phyloP scores from a whole-genome alignment of 1,140 invertebrate genomes.

The Hypsibius dujardini region DNA sequence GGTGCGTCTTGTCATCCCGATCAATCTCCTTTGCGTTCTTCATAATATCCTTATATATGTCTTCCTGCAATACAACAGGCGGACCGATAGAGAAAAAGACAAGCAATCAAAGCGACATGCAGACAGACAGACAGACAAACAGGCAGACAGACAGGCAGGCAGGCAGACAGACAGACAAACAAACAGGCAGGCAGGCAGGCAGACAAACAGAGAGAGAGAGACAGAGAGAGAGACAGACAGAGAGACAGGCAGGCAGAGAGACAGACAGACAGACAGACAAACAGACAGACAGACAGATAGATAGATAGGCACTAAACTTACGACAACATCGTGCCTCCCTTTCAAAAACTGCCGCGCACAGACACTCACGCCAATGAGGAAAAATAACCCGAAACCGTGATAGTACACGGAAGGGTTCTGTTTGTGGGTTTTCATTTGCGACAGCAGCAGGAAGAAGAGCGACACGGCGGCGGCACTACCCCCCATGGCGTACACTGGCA shows the following conservation, averaged over 20 bases:
- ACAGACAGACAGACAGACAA: too few relatives aligned
- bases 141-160: too few relatives aligned
- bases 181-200: too few relatives aligned
- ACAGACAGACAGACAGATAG: too few relatives aligned
- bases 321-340: not conserved
- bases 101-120: too few relatives aligned
- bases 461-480: not conserved
- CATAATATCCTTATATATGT: constrained; percentile 2
- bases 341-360: not conserved
- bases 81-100: too few relatives aligned
- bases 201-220: too few relatives aligned
- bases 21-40: constrained; percentile 9
- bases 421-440: constrained; percentile 5
- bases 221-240: too few relatives aligned
- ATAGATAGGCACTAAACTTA: too few relatives aligned
- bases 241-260: too few relatives aligned
- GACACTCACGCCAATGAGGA: not conserved
- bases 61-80: not conserved
- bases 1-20: not conserved
- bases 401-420: not conserved
- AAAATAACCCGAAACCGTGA: not conserved
- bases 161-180: too few relatives aligned
- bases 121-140: too few relatives aligned
- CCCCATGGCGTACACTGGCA: not conserved
- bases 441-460: not conserved